Base-by-base conservation (phyloP, 2,113 vertebrate species). In the Herpailurus yagouaroundi region DNA sequence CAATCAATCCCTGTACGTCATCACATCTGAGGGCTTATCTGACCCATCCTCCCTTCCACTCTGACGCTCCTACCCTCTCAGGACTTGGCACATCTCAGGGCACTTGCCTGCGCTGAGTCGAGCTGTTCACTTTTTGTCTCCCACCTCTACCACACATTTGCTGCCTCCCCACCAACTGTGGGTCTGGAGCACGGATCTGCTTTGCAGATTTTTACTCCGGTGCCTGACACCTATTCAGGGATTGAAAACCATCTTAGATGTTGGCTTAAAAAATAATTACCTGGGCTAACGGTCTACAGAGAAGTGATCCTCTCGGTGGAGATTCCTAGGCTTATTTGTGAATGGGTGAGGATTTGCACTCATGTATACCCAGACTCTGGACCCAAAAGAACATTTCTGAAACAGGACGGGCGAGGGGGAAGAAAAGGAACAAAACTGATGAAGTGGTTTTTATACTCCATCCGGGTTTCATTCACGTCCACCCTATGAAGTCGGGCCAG, bases 381-480 rank as follows among this genome's bases (percentile, higher is more conserved):
- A 33, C 45, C 81, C 48, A 29, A 76, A 81, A 93, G 27, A 29
- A 66, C 80, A 89, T 90, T 63, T 95, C 97, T 98, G 96, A 94
- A 97, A 97, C 33, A 45, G 82, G 41, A 84, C 76, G 50, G 41
- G 21, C 45, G 45, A 21, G 64, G 27, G 64, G 12, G 29, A 31
- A 27, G 33, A 19, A 5, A 74, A 11, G 7, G 38, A 77, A 38
- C 48, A 36, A 77, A 81, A 33, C 27, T 8, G 21, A 57, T 15
- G 23, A 69, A 95, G 31, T 27, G 86, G 27, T 23, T 63, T 55
- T 73, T 19, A 85, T 8, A 76, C 41, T 69, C 15, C 33, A 60
- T 16, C 25, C 7, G 76, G 19, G 85, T 8, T 41, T 63, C 38
- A 29, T 48, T 29, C 74, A 3, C 11, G 31, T 23, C 23, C 60